These are phyloP conservation scores for Todus mexicanus DNA, from an alignment of 2,797 vertebrate species.

Conservation along the genomic window DNA sequence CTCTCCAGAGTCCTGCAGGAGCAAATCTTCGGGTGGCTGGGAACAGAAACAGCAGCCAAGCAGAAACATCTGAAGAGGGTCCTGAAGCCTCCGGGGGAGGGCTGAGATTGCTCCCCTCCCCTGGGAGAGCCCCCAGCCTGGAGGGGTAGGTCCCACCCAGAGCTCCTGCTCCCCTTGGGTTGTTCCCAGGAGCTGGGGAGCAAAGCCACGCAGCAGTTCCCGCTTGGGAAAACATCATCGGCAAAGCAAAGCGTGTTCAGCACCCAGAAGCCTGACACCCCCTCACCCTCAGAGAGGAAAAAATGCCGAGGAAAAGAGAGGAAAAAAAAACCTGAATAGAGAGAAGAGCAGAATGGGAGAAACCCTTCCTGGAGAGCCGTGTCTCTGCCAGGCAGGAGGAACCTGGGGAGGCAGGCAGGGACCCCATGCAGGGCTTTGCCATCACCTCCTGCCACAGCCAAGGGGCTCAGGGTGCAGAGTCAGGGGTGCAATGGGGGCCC, in stretches of 20 bases:
- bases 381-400: not conserved
- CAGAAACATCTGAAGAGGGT: not conserved
- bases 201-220: not conserved
- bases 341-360: not conserved
- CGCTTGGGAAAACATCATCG: not conserved
- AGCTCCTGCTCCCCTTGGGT: not conserved
- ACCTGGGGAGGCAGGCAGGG: not conserved
- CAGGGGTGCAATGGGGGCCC: not conserved
- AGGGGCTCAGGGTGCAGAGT: rapidly evolving
- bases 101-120: not conserved
- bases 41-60: rapidly evolving
- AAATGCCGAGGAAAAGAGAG: not conserved
- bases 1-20: not conserved
- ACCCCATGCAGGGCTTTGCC: not conserved
- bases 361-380: not conserved
- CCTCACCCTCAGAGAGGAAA: not conserved
- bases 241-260: not conserved
- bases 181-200: not conserved
- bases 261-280: not conserved
- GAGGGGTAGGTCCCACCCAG: not conserved
- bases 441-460: rapidly evolving
- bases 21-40: not conserved
- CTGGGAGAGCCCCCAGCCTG: not conserved
- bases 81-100: not conserved
- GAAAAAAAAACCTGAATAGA: not conserved